Percentiles rank a stretch among this genome's conserved stretches.
Conservation (phyloP, 2,797 vertebrate species). For the Galaxias olidus region DNA sequence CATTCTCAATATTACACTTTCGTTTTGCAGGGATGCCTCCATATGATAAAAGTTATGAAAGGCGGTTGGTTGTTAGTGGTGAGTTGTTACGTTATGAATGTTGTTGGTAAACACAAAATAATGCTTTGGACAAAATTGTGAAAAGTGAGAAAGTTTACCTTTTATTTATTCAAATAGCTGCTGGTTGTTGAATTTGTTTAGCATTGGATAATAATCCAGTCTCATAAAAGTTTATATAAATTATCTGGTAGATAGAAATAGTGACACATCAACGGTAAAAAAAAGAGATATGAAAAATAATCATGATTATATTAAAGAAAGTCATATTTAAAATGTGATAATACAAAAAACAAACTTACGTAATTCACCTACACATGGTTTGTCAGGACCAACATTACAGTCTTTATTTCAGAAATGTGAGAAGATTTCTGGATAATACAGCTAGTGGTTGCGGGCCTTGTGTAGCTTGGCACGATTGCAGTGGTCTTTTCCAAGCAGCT, state of each 20-base stretch:
- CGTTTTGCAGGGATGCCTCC: no score
- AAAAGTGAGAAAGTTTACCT: slow-evolving; percentile 54
- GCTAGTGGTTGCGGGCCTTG: slow-evolving; percentile 81
- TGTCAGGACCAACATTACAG: slow-evolving; percentile 84
- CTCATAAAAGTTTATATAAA: slow-evolving; percentile 76
- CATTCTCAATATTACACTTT: no score
- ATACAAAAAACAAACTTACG: no score
- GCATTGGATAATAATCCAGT: slow-evolving; percentile 77
- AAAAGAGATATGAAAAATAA: slow-evolving; percentile 37
- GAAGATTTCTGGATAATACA: slow-evolving; percentile 96
- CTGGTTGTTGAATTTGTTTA: slow-evolving; percentile 40
- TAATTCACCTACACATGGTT: slow-evolving; percentile 58
- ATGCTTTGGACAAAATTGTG: no score
- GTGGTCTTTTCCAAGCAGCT: slow-evolving; percentile 28
- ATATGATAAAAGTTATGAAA: no score
- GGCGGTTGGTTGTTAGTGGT: no score
- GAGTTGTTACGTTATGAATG: no score
- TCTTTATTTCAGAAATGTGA: slow-evolving; percentile 95
- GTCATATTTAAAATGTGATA: no score
- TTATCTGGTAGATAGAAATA: slow-evolving; percentile 51
- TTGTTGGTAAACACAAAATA: no score
- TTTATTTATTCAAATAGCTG: slow-evolving; percentile 67
- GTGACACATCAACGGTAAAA: slow-evolving; percentile 40
- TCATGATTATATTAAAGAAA: no score
- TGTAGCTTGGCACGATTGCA: neutral